Evolutionary conservation across 1,140 invertebrate genomes (phyloP).

Genomic region (Bombus picipes): DNA sequence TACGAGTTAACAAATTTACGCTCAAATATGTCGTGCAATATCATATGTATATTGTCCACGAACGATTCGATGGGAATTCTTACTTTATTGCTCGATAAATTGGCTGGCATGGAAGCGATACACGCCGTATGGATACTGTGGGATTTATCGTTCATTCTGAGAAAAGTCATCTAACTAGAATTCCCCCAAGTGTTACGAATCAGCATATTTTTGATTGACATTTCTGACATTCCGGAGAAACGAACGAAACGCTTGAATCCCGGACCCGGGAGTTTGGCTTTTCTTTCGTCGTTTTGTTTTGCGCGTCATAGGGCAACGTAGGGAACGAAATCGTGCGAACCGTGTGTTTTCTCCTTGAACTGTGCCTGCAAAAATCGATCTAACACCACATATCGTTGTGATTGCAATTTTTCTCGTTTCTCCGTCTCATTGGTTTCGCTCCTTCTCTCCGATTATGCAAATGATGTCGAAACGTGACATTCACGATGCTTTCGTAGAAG

Average conservation of each 20-base stretch:
- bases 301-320: background rate
- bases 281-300: background rate
- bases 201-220: slow-evolving; percentile 17
- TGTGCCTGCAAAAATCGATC: background rate
- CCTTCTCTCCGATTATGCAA: too few relatives aligned
- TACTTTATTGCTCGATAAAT: slow-evolving; percentile 45
- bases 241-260: background rate
- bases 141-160: slow-evolving; percentile 27
- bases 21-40: background rate
- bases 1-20: background rate
- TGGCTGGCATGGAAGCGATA: slow-evolving; percentile 15
- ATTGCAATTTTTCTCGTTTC: background rate
- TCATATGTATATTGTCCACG: background rate
- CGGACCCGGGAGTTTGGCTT: background rate
- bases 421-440: background rate
- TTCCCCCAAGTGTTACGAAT: background rate
- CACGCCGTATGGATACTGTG: slow-evolving; percentile 8
- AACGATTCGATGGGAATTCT: slow-evolving; percentile 17
- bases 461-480: background rate
- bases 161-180: background rate
- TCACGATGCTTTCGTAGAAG: background rate
- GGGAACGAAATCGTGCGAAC: background rate
- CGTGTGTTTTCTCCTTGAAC: background rate
- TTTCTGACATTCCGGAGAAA: background rate
- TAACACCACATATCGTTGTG: background rate